Evolutionary conservation across 1,140 invertebrate species (phyloP), one percentile per base, ranked within the genome.

Genomic region (Diprion similis): DNA sequence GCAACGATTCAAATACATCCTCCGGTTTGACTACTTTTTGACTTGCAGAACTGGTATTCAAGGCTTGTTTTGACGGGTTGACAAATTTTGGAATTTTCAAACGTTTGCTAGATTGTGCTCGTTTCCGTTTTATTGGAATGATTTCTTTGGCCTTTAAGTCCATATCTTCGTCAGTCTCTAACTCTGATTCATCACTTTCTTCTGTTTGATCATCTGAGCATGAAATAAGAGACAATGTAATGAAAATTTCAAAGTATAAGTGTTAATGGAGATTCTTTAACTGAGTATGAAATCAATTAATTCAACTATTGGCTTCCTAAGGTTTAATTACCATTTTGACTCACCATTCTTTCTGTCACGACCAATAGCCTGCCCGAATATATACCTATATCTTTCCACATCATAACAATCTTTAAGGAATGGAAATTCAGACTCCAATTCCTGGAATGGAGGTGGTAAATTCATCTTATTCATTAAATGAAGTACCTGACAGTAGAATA

Each of bases 381-480:
- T 87, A 86, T 81, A 77, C 75, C 80, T 85, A 68, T 78, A 89
- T 76, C 82, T 86, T 78, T 82, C 82, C 45, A 86, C 83, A 83
- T 84, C 75, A 73, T 88, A 88, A 8, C 73, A 74, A 73, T 88
- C 81, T 73, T 81, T 85, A 1, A 88, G 69, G 45, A 79, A 71
- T 9, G 83, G 83, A 82, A 85, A 89, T 78, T 87, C 83, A 64
- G 48, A 64, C 66, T 88, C 86, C 7, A 91, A 83, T 81, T 89
- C 82, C 51, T 92, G 90, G 89, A 98, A 98, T n/a, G 97, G 97
- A 73, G 92, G 91, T 48, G 95, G 94, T 66, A 98, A 83, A 86
- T 94, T 96, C 96, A 99, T 97, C 89, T 94, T 96, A 83, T 98
- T 98, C 96, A 98, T 98, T 46, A 99, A 89, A 90, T 98, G 96